Evolutionary conservation across 2,113 vertebrate species (phyloP), one percentile per base, ranked within the genome.

Genomic region (Oxyura jamaicensis): DNA sequence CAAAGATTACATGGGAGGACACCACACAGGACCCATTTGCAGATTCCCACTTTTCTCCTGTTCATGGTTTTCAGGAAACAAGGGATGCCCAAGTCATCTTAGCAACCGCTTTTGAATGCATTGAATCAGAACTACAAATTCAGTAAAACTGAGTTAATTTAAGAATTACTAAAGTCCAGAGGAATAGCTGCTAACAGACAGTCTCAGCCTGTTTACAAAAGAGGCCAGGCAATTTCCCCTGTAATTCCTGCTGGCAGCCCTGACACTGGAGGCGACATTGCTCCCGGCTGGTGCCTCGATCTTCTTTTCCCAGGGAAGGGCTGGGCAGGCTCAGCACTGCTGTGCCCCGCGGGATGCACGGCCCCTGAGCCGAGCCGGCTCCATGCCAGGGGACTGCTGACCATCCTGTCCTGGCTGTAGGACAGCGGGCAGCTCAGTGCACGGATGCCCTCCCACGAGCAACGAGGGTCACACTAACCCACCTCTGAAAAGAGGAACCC

Each of bases 341-440:
- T 52, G 50, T 25, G 50, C 23, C 50, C 50, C 13, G 7, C 12
- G 7, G 50, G 23, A 52, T 13, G 11, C 36, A 41, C 8, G 8
- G 62, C 39, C 36, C 7, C 62, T 20, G 39, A 6, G 26, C 62
- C 19, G 26, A 75, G 41, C 17, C n/a, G 59, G 23, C 50, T 35
- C 67, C 72, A 8, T n/a, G 12, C 25, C 60, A 33, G 53, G 29
- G 35, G 35, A 5, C 19, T 3, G 4, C 46, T n/a, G 25, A 35
- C 1, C 26, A 5, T 3, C n/a, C 9, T 16, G 10, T 4, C n/a
- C 9, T 1, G 5, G 52, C 53, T 25, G 21, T 1, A 5, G 72
- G 63, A 9, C 35, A 44, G 63, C 35, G 11, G 36, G 50, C 23
- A 1, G 50, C 50, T 50, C 25, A 17, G 19, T 23, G 29, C 60